Conservation (phyloP, 2,797 vertebrate genomes). For the Iguana delicatissima region DNA sequence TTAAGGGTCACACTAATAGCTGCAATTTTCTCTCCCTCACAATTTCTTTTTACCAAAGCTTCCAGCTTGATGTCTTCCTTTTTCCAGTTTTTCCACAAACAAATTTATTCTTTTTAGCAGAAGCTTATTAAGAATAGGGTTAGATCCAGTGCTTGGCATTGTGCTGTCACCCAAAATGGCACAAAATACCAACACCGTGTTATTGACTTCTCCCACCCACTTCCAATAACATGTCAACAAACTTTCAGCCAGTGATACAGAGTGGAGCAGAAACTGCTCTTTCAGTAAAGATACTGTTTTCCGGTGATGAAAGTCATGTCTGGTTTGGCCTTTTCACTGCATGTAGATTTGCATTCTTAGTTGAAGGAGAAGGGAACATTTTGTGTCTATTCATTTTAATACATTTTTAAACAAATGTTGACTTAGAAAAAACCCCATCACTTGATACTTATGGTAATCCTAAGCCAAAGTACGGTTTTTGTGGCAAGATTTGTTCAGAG, state of each 20-base stretch:
- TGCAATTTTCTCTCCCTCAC: not conserved
- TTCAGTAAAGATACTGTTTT: not conserved
- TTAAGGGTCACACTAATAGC: not conserved
- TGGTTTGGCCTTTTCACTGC: not conserved
- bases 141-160: not conserved
- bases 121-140: not conserved
- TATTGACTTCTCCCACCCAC: not conserved
- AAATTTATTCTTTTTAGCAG: not conserved
- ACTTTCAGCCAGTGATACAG: not conserved
- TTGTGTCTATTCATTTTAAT: not conserved
- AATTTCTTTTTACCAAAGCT: slow-evolving; percentile 26
- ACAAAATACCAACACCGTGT: too few species aligned
- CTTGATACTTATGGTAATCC: too few species aligned
- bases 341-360: not conserved
- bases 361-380: not conserved
- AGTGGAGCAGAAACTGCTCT: not conserved
- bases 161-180: not conserved
- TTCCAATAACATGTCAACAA: not conserved
- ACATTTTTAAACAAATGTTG: not conserved
- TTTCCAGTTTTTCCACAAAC: not conserved
- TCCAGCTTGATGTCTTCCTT: not conserved
- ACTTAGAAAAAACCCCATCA: not conserved
- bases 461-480: too few species aligned
- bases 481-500: too few species aligned
- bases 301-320: not conserved